These are phyloP conservation scores for Pristionchus mayeri DNA, from an alignment of 2,888 invertebrate species.

Conservation along the genomic window DNA sequence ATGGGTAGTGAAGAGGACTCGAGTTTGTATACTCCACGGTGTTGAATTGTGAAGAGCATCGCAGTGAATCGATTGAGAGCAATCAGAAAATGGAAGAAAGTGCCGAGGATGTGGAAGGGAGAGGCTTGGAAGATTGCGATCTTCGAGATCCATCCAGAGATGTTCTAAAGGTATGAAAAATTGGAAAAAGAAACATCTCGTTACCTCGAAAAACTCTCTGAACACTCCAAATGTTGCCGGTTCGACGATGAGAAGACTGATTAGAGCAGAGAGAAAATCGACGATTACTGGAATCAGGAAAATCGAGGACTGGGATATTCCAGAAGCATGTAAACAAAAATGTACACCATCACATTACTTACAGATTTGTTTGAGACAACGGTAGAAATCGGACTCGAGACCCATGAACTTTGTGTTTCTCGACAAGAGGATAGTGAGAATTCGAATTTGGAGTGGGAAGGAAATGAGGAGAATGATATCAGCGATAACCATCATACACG, in stretches of 20 bases:
- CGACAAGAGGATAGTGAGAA: neutral
- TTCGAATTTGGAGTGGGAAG: neutral
- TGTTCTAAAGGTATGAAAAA: neutral
- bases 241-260: neutral
- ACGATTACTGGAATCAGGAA: neutral
- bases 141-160: neutral
- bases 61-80: constrained; percentile 17
- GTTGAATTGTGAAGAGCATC: neutral
- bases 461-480: neutral
- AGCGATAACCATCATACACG: neutral
- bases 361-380: constrained; percentile 34
- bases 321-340: too few species aligned
- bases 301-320: too few species aligned
- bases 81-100: neutral
- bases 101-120: neutral
- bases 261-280: neutral
- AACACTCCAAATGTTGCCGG: neutral
- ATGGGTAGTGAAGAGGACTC: too few species aligned
- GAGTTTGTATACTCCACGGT: neutral
- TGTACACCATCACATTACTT: neutral
- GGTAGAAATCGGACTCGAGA: neutral
- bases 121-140: constrained; percentile 1
- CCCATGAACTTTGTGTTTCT: neutral
- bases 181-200: too few species aligned
- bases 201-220: neutral